These are phyloP conservation scores for Chloromyia formosa DNA, from an alignment of 2,888 invertebrate genomes.

Conservation along the genomic window DNA sequence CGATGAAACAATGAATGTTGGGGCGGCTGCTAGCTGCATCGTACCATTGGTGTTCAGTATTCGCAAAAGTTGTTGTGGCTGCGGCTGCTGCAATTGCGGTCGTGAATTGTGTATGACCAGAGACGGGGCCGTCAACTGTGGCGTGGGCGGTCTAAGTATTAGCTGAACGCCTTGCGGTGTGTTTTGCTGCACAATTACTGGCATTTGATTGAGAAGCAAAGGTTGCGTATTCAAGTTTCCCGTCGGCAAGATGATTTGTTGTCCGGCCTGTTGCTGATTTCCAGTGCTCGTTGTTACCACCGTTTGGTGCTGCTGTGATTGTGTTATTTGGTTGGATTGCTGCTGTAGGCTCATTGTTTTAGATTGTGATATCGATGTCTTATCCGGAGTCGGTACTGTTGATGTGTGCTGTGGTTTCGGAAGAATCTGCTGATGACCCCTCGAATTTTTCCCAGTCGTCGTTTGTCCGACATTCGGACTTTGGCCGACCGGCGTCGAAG, in stretches of 20 bases:
- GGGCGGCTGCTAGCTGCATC: conserved; percentile 67
- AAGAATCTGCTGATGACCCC: conserved; percentile 70
- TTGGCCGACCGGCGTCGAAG: conserved; percentile 34
- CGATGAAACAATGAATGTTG: conserved; percentile 65
- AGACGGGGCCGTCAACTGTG: conserved; percentile 64
- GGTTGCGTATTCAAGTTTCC: conserved; percentile 59
- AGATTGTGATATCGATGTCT: conserved; percentile 49
- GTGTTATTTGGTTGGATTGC: conserved; percentile 58
- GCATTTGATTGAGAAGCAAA: conserved; percentile 64
- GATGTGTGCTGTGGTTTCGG: conserved; percentile 66
- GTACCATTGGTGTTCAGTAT: conserved; percentile 72
- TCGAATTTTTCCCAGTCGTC: conserved; percentile 50
- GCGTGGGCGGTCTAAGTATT: conserved; percentile 73
- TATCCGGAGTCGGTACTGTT: conserved; percentile 51
- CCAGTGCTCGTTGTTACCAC: conserved; percentile 50
- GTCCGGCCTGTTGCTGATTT: conserved; percentile 53
- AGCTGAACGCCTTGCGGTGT: conserved; percentile 75
- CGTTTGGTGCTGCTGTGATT: conserved; percentile 58
- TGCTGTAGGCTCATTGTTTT: conserved; percentile 50
- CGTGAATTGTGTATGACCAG: conserved; percentile 63
- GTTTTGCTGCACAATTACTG: conserved; percentile 71
- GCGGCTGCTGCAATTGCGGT: conserved; percentile 57
- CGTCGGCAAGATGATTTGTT: conserved; percentile 61
- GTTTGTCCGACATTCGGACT: conserved; percentile 26
- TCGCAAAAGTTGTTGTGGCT: conserved; percentile 68